Conservation (phyloP, 2,888 invertebrate species). For the Arenicola marina region DNA sequence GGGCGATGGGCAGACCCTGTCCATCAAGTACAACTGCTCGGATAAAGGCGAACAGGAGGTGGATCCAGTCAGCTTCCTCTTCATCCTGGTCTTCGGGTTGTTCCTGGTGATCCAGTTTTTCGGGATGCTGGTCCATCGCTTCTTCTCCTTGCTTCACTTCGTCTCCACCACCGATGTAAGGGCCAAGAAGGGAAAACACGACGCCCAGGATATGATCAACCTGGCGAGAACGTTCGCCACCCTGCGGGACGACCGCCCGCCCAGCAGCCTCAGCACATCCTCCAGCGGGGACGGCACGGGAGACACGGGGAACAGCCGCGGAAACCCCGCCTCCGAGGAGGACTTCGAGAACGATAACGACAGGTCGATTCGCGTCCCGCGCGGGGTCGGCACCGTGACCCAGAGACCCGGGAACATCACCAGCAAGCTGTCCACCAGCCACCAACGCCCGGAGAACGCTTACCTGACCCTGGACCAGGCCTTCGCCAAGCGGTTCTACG, state of each 20-base stretch:
- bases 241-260: not conserved
- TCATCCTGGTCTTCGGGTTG: conserved; percentile 45
- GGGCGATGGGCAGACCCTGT: too few species aligned
- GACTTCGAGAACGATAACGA: too few species aligned
- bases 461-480: not conserved
- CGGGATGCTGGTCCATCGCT: conserved; percentile 54
- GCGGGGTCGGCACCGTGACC: too few species aligned
- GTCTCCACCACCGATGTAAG: conserved; percentile 43
- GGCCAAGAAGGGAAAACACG: not conserved
- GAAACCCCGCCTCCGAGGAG: too few species aligned
- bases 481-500: not conserved
- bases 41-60: conserved; percentile 80
- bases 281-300: not conserved
- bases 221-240: not conserved
- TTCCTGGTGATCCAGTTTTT: conserved; percentile 50
- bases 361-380: too few species aligned
- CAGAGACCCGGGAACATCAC: too few species aligned
- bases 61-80: conserved; percentile 63
- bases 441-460: too few species aligned
- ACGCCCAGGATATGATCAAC: not conserved
- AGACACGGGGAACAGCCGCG: too few species aligned
- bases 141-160: conserved; percentile 53
- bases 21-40: conserved; percentile 20
- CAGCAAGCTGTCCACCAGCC: too few species aligned
- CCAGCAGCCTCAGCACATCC: not conserved